Percentiles rank a stretch among this genome's conserved stretches.
Evolutionary conservation across 2,888 invertebrate species (phyloP).

Genomic region (Chydorus sphaericus): DNA sequence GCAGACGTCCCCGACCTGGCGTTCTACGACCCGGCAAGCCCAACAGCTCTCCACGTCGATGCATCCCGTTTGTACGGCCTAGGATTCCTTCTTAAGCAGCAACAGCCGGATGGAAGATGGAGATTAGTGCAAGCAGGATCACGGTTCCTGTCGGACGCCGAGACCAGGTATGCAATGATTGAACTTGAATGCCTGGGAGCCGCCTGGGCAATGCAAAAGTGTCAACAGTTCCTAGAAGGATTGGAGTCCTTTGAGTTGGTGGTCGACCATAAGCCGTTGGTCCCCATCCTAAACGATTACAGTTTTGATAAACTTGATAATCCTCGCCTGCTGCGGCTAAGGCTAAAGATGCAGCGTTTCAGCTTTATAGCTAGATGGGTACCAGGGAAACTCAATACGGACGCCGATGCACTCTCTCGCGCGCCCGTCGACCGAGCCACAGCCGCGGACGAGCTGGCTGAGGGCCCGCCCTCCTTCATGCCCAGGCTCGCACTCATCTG

Average conservation of each 20-base stretch:
- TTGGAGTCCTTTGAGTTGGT: constrained; percentile 1
- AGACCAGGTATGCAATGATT: constrained; percentile 7
- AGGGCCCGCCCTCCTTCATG: background rate
- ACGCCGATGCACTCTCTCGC: constrained; percentile 12
- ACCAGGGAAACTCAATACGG: background rate
- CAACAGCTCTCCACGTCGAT: background rate
- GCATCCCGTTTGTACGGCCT: background rate
- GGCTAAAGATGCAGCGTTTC: constrained; percentile 1
- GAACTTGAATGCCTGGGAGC: constrained; percentile 5
- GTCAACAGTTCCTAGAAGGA: constrained; percentile 1
- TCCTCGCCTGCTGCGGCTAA: constrained; percentile 7
- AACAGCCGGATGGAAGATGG: background rate
- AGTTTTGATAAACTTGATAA: constrained; percentile 8
- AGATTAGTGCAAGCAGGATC: constrained; percentile 8
- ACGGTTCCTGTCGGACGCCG: constrained; percentile 6
- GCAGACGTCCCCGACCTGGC: background rate
- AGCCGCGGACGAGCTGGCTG: background rate
- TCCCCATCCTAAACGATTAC: constrained; percentile 12
- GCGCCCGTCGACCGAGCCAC: constrained; percentile 1
- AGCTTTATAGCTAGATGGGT: constrained; percentile 5
- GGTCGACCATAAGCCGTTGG: constrained; percentile 12
- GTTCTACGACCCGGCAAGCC: background rate
- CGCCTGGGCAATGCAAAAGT: constrained; percentile 8
- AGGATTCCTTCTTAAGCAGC: background rate
- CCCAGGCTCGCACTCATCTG: background rate